Percentiles rank a stretch among this genome's conserved stretches.
Evolutionary conservation across 1,140 invertebrate genomes (phyloP).

Genomic region (Chlorops oryzae): DNA sequence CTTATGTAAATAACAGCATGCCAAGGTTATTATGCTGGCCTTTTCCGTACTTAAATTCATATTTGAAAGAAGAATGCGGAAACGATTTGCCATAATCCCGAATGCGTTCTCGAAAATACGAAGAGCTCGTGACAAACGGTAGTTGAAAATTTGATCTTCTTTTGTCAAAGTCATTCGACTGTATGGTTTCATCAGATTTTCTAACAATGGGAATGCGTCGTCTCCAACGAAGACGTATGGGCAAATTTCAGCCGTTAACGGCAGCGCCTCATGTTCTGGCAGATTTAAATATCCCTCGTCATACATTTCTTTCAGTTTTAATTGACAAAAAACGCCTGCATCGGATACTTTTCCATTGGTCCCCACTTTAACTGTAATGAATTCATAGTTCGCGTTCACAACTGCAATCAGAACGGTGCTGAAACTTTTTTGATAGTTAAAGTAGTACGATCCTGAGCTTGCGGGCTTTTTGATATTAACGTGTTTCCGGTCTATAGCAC

Average conservation of each 20-base stretch:
- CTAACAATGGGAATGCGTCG: constrained; percentile 38
- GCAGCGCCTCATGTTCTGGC: constrained; percentile 18
- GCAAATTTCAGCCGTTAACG: constrained; percentile 15
- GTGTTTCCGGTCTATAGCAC: no score
- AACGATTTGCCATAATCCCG: constrained; percentile 35
- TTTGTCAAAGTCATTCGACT: constrained; percentile 17
- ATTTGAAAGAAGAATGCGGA: background rate
- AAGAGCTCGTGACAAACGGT: constrained; percentile 40
- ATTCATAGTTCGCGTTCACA: constrained; percentile 19
- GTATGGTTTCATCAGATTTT: constrained; percentile 41
- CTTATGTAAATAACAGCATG: constrained; percentile 1
- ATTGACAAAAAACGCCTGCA: constrained; percentile 32
- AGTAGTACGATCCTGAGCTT: constrained; percentile 41
- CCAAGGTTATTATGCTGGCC: background rate
- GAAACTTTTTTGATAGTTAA: constrained; percentile 46
- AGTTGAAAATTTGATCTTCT: constrained; percentile 47
- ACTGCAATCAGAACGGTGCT: background rate
- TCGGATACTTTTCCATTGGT: constrained; percentile 36
- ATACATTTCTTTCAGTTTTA: constrained; percentile 41
- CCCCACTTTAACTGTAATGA: constrained; percentile 32
- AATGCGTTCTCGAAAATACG: constrained; percentile 47
- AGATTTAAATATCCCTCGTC: constrained; percentile 20
- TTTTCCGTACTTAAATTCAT: background rate
- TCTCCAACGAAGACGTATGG: constrained; percentile 45
- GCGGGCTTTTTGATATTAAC: constrained; percentile 21